Base-by-base conservation (phyloP, 2,888 invertebrate genomes). In the Strigamia transsilvanica region DNA sequence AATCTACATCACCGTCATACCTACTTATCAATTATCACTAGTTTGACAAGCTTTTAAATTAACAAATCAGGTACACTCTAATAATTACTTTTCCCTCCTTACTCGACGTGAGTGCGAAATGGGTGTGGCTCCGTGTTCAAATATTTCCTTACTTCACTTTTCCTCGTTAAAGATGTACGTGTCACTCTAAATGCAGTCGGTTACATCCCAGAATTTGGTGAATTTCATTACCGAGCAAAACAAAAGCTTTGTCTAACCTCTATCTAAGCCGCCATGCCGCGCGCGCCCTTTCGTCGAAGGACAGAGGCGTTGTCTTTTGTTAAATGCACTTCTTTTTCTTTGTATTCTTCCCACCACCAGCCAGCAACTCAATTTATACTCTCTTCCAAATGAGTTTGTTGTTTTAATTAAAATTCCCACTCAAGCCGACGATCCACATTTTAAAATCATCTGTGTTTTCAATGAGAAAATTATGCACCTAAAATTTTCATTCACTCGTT, bases 341-440 rank as follows among this genome's bases (percentile, higher is more conserved):
- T 56, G n/a, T 18, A 9, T 56, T 21, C 15, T 56, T 7, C 7
- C 18, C n/a, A n/a, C 21, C 18, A 9, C 56, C 18, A 56, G n/a
- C 18, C n/a, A n/a, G n/a, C 9, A 7, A 15, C 23, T 73, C 73
- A 73, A 73, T 73, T 73, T 73, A 73, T 27, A 32, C 73, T 32
- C 73, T 32, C 32, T 73, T 73, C 73, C 73, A 73, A 73, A 73
- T 73, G 73, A 32, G 73, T 73, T 73, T 73, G 73, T 73, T 73
- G 73, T 73, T 73, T 73, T 73, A 73, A 73, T 73, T 73, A 73
- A 73, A 73, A 73, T 32, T 73, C 73, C 73, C 73, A 73, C 73
- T 73, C 73, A 73, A n/a, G 32, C 9, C 38, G 7, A 73, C 73
- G 73, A 73, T 73, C 27, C 73, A 23, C 73, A 73, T 32, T 32